phyloP scores from a whole-genome alignment of 2,113 vertebrate genomes.

The Sapayoa aenigma region DNA sequence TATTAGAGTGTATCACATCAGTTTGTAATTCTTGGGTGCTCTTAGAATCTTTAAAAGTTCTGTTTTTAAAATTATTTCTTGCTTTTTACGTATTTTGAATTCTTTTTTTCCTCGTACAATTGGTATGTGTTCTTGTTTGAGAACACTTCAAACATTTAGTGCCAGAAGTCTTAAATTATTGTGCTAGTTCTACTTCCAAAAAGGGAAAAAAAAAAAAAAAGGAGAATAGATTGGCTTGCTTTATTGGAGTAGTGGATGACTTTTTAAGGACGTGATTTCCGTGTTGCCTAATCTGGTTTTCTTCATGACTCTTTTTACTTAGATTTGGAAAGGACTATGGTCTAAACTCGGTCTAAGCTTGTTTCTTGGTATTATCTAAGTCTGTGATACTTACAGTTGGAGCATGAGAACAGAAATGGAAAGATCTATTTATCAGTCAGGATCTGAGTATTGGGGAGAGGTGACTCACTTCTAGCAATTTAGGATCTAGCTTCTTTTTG shows the following conservation, averaged over 20 bases:
- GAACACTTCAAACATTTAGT: neutral
- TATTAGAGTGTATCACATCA: neutral
- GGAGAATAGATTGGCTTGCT: neutral
- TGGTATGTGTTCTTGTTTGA: neutral
- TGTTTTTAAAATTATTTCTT: neutral
- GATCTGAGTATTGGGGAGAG: neutral
- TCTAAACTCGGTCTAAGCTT: neutral
- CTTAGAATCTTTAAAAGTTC: neutral
- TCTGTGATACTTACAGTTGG: neutral
- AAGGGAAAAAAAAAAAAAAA: neutral
- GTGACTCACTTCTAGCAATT: neutral
- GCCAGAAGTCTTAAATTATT: neutral
- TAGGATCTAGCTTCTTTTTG: neutral
- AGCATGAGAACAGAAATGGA: neutral
- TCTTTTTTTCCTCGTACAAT: neutral
- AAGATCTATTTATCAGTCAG: neutral
- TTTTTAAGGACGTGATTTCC: neutral
- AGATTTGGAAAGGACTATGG: neutral
- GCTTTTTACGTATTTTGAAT: neutral
- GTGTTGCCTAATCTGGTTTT: neutral
- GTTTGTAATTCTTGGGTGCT: neutral
- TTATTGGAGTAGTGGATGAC: neutral
- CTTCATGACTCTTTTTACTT: neutral
- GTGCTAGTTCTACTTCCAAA: neutral
- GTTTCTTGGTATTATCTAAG: neutral